Percentiles rank a stretch among this genome's conserved stretches.
These are phyloP conservation scores for Saturnia pavonia DNA, from an alignment of 2,888 invertebrate genomes.

Conservation along the genomic window DNA sequence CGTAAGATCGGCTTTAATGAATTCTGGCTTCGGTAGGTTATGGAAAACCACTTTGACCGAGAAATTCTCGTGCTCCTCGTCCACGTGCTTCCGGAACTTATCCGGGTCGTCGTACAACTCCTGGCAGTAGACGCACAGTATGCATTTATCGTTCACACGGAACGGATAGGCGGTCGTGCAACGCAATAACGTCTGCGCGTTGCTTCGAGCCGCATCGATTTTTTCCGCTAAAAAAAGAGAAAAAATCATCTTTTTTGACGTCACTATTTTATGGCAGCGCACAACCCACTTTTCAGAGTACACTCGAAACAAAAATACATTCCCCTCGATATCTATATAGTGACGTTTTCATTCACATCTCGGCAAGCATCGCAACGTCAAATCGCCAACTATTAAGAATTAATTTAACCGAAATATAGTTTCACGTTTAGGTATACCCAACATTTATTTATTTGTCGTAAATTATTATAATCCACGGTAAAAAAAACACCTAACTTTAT, in stretches of 20 bases:
- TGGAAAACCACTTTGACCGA: constrained; percentile 63
- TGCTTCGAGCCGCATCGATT: constrained; percentile 65
- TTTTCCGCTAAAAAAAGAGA: constrained; percentile 71
- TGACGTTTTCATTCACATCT: not conserved
- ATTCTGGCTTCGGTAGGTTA: constrained; percentile 66
- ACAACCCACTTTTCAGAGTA: no score
- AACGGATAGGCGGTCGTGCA: constrained; percentile 73
- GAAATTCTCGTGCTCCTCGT: constrained; percentile 59
- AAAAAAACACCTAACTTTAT: not conserved
- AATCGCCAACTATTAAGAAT: not conserved
- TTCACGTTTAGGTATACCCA: not conserved
- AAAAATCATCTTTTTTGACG: constrained; percentile 2
- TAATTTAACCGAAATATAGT: not conserved
- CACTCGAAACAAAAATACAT: not conserved
- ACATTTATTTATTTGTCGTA: not conserved
- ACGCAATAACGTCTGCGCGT: constrained; percentile 66
- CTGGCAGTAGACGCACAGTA: constrained; percentile 73
- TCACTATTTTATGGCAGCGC: not conserved
- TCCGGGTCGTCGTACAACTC: constrained; percentile 65
- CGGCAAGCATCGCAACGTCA: not conserved
- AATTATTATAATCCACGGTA: not conserved
- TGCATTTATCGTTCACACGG: constrained; percentile 69
- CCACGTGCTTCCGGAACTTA: constrained; percentile 61
- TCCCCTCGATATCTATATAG: not conserved
- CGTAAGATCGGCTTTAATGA: constrained; percentile 66